Conservation (phyloP, 1,140 invertebrate genomes). For the Heliconius hewitsoni region DNA sequence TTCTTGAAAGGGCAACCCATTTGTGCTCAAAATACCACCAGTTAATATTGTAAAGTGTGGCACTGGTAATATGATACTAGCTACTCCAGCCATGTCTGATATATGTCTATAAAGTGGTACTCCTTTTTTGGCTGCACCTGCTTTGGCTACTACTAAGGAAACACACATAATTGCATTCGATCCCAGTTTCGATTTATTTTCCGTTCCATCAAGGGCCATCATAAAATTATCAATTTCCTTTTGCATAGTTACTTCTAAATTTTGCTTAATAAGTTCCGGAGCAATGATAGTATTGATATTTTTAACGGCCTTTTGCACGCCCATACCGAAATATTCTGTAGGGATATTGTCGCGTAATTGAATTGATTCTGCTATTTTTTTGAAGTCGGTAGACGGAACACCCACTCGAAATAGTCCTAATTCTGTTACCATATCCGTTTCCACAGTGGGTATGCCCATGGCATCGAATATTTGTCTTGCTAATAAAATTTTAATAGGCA, state of each 20-base stretch:
- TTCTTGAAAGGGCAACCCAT: constrained; percentile 98
- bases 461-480: constrained; percentile 98
- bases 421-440: constrained; percentile 93
- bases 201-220: constrained; percentile 95
- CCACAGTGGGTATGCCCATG: constrained; percentile 97
- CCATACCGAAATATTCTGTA: constrained; percentile 93
- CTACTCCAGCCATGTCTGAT: constrained; percentile 95
- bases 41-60: constrained; percentile 99
- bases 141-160: constrained; percentile 96
- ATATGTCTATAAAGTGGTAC: constrained; percentile 93
- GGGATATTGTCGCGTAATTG: constrained; percentile 96
- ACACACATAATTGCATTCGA: constrained; percentile 98
- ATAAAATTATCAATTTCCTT: constrained; percentile 95
- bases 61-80: constrained; percentile 94
- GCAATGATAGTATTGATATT: constrained; percentile 95
- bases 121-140: constrained; percentile 95
- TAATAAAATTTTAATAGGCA: constrained; percentile 90
- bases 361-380: constrained; percentile 95
- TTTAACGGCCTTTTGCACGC: constrained; percentile 92
- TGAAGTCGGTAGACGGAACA: constrained; percentile 97
- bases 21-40: constrained; percentile 97
- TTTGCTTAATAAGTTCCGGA: constrained; percentile 91
- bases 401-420: constrained; percentile 95
- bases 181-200: constrained; percentile 96
- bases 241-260: constrained; percentile 94